These are phyloP conservation scores for Aplocera efformata DNA, from an alignment of 2,888 invertebrate species.

Conservation along the genomic window DNA sequence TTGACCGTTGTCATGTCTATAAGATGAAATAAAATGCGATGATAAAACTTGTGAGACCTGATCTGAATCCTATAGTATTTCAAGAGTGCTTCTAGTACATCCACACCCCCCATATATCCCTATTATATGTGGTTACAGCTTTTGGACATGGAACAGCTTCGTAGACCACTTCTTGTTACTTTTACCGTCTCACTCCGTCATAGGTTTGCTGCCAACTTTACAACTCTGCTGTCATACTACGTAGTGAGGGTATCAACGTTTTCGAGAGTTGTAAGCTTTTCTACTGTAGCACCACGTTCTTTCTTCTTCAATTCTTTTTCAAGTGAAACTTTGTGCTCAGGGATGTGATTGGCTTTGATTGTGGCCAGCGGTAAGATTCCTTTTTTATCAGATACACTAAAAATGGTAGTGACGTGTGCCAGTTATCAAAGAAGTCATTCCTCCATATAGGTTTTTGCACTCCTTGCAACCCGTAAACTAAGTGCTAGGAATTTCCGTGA, in stretches of 20 bases:
- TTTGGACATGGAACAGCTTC: constrained; percentile 1
- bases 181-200: not conserved
- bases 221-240: constrained; percentile 16
- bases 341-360: constrained; percentile 9
- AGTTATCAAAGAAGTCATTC: too few relatives aligned
- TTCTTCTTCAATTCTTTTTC: constrained; percentile 8
- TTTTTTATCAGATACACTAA: too few relatives aligned
- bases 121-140: constrained; percentile 6
- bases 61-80: constrained; percentile 11
- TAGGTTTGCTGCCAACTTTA: constrained; percentile 12
- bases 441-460: too few relatives aligned
- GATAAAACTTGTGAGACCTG: constrained; percentile 6
- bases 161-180: constrained; percentile 1
- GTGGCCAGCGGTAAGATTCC: too few relatives aligned
- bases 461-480: too few relatives aligned
- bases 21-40: constrained; percentile 10
- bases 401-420: too few relatives aligned
- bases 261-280: constrained; percentile 7
- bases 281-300: constrained; percentile 6
- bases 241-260: constrained; percentile 5
- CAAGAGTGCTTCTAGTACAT: constrained; percentile 3
- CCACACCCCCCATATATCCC: constrained; percentile 2
- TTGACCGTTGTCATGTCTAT: constrained; percentile 11
- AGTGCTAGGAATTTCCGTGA: too few relatives aligned
- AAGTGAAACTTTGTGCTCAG: not conserved